Conservation (phyloP, 2,113 vertebrate species). For the Gobiocypris rarus region DNA sequence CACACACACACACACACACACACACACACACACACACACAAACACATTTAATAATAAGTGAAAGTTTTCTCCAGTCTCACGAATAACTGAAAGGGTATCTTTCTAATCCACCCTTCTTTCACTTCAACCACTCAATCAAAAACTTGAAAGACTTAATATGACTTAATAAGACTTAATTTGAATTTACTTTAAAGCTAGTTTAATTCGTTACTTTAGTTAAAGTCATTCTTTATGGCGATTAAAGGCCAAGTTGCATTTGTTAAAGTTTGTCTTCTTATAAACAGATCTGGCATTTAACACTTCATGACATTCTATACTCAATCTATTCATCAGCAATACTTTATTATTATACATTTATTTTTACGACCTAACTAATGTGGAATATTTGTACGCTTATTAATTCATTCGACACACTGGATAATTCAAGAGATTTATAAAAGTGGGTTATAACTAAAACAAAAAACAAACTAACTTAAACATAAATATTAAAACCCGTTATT, state of each 20-base stretch:
- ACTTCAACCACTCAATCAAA: background rate
- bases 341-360: background rate
- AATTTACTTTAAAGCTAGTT: no score
- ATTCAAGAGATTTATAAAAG: background rate
- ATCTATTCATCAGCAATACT: background rate
- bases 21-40: no score
- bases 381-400: background rate
- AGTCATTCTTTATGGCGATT: background rate
- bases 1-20: no score
- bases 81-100: no score
- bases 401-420: background rate
- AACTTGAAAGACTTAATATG: no score
- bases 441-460: background rate
- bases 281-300: no score
- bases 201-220: background rate
- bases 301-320: background rate
- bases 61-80: background rate
- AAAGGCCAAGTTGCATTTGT: background rate
- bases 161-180: no score
- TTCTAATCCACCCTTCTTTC: background rate
- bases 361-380: background rate
- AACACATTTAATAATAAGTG: background rate
- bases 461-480: no score
- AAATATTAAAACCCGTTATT: no score
- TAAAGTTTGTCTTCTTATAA: no score